Conservation (phyloP, 2,888 invertebrate species). For the Steinernema hermaphroditum region DNA sequence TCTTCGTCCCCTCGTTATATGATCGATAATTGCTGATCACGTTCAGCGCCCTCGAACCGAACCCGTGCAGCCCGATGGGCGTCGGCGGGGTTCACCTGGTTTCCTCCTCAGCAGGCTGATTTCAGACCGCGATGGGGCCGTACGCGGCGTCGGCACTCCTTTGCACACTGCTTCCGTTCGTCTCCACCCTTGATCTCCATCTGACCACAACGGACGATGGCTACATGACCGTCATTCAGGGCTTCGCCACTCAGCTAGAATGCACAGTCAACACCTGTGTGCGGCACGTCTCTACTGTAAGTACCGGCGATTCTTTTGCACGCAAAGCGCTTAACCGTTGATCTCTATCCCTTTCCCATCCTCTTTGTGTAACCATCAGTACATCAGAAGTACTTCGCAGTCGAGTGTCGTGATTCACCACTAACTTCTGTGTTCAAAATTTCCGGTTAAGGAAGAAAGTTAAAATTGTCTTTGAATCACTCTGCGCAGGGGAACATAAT, state of each 20-base stretch:
- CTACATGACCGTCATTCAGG: slow-evolving; percentile 59
- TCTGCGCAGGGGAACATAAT: too few relatives aligned
- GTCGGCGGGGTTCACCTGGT: neutral
- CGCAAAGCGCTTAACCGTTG: too few relatives aligned
- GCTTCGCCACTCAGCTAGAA: slow-evolving; percentile 61
- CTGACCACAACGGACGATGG: slow-evolving; percentile 48
- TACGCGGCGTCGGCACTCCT: slow-evolving; percentile 6
- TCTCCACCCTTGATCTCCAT: slow-evolving; percentile 36
- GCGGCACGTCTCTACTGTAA: slow-evolving; percentile 18
- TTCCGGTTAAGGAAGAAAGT: too few relatives aligned
- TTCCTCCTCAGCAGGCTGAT: neutral
- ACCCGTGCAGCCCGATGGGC: slow-evolving; percentile 12
- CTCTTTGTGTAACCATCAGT: too few relatives aligned
- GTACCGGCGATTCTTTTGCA: neutral
- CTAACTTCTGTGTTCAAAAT: too few relatives aligned
- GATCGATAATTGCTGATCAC: slow-evolving; percentile 28
- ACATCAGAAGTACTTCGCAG: too few relatives aligned
- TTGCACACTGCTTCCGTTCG: neutral
- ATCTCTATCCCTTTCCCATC: too few relatives aligned
- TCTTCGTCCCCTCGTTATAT: neutral
- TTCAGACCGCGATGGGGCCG: slow-evolving; percentile 10
- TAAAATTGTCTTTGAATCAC: too few relatives aligned
- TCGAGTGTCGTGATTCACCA: too few relatives aligned
- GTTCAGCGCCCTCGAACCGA: slow-evolving; percentile 10
- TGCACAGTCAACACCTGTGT: slow-evolving; percentile 58